Conservation (phyloP, 2,888 invertebrate species). For the Scotopteryx bipunctaria region DNA sequence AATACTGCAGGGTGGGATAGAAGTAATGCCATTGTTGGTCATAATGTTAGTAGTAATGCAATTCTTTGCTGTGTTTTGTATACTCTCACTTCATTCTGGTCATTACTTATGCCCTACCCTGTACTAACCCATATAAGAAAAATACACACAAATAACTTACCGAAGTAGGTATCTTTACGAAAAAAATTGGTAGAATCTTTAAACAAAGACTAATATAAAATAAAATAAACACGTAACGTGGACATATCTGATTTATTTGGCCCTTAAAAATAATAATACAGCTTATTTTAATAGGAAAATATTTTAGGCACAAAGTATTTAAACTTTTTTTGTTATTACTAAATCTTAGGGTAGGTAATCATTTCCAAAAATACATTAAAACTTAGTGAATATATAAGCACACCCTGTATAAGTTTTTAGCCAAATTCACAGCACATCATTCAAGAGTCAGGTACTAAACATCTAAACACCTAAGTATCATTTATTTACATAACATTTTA, state of each 20-base stretch:
- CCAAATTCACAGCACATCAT: slow-evolving; percentile 15
- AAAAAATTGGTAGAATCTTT: background rate
- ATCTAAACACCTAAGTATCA: background rate
- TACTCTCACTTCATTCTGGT: too few species aligned
- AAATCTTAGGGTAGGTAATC: too few species aligned
- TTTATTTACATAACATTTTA: background rate
- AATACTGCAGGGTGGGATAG: too few species aligned
- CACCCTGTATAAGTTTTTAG: slow-evolving; percentile 36
- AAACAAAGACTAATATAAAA: background rate
- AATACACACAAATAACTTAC: too few species aligned
- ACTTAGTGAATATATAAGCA: slow-evolving; percentile 11
- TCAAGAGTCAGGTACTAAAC: background rate
- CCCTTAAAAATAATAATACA: background rate
- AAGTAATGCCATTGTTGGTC: too few species aligned
- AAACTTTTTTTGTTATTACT: background rate
- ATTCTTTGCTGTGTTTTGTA: too few species aligned
- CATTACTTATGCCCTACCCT: too few species aligned
- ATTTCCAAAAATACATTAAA: background rate
- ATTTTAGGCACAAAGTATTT: slow-evolving; percentile 1
- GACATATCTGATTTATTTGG: background rate
- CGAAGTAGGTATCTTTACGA: background rate
- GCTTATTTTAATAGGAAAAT: slow-evolving; percentile 17
- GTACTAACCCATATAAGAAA: too few species aligned
- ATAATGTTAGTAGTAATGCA: too few species aligned
- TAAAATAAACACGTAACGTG: background rate